These are phyloP conservation scores for Isichthys henryi DNA, from an alignment of 2,113 vertebrate genomes.

Conservation along the genomic window DNA sequence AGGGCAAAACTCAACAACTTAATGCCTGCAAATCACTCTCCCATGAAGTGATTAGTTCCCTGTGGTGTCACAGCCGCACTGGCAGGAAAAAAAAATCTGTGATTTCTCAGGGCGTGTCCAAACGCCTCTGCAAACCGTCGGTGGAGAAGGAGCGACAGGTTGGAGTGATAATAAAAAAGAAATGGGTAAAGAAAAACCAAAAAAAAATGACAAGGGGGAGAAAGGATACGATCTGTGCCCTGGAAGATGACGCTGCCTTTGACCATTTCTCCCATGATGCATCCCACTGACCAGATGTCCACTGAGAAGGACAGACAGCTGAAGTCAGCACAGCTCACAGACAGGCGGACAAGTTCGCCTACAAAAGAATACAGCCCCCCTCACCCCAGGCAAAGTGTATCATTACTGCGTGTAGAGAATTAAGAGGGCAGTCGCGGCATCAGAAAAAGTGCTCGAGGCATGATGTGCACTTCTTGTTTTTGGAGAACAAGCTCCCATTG, in stretches of 20 bases:
- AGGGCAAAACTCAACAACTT: neutral
- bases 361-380: neutral
- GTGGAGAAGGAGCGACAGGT: neutral
- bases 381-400: neutral
- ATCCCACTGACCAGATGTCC: constrained; percentile 84
- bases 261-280: constrained; percentile 84
- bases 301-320: constrained; percentile 51
- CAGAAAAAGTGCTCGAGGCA: neutral
- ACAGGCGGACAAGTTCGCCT: neutral
- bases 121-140: neutral
- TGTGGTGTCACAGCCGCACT: neutral
- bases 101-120: neutral
- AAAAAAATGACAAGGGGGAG: neutral
- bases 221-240: constrained; percentile 83
- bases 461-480: neutral
- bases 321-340: neutral
- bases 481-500: neutral
- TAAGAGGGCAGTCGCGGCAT: neutral
- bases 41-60: neutral
- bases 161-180: neutral
- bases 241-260: constrained; percentile 82
- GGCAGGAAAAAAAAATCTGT: neutral
- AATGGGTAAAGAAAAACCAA: neutral
- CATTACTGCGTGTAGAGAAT: neutral
- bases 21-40: neutral